Evolutionary conservation across 2,113 vertebrate genomes (phyloP).

Genomic region (Hemiprocne comata): DNA sequence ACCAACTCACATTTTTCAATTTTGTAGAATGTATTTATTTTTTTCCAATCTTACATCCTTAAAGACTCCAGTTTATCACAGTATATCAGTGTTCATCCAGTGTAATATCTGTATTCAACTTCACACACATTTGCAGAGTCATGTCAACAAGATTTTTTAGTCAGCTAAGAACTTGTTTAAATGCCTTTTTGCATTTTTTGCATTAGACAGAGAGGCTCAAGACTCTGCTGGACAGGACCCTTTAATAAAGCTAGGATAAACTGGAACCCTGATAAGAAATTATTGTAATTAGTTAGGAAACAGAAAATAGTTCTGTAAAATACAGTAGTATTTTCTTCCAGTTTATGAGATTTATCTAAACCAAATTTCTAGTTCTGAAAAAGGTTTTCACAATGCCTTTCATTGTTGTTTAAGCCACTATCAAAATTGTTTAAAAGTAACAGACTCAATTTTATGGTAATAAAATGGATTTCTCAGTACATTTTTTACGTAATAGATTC

Average conservation of each 20-base stretch:
- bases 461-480: neutral
- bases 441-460: neutral
- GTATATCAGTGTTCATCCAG: neutral
- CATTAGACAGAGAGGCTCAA: neutral
- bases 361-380: neutral
- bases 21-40: accelerated
- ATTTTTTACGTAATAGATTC: neutral
- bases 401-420: neutral
- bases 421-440: neutral
- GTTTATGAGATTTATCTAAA: neutral
- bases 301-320: neutral
- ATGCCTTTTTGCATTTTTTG: neutral
- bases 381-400: neutral
- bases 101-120: neutral
- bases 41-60: neutral
- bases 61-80: neutral
- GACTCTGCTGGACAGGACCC: neutral
- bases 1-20: neutral
- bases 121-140: neutral
- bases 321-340: neutral
- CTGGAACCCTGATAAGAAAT: neutral
- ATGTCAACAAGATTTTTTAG: neutral
- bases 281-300: neutral
- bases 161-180: neutral
- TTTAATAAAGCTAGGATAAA: neutral